Base-by-base conservation (phyloP, 2,888 invertebrate species). In the Caenorhabditis wallacei region DNA sequence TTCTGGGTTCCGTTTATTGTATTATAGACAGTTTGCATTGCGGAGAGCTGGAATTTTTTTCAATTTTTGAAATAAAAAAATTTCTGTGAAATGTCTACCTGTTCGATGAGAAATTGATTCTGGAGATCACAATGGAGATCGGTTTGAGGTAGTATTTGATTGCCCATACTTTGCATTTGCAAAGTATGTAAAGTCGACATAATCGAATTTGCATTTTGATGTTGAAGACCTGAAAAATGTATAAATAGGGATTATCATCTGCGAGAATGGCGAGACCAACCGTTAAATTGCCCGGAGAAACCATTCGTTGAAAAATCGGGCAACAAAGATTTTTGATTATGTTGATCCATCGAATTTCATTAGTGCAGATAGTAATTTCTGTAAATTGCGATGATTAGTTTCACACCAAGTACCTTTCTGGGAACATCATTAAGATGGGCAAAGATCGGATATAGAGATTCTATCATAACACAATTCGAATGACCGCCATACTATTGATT, bases 301-400 rank as follows among this genome's bases (percentile, higher is more conserved):
- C 56, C 59, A 40, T 80, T 66, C 22, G 76, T 35, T 40, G 82
- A 61, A 59, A 85, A 85, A 57, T 80, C 85, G 51, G 83, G 79
- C 43, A 85, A 51, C 40, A 84, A 54, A 30, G 81, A 78, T 54
- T 85, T 83, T 56, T 85, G 82, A 63, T 84, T 80, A 64, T 76
- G 80, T 43, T 75, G 74, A 68, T 85, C 84, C 85, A 85, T 85
- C 66, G 78, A 82, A 82, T 84, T 69, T 79, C 79, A 78, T 56
- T 64, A 43, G 79, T 59, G 56, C 54, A 35, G n/a, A n/a, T 20
- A 22, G 26, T 4, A 26, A 10, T 53, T 30, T 22, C 70, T 57
- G 57, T 30, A 70, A 70, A 43, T 70, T 26, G 26, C 13, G n/a
- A 24, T 24, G 35, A 26, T 48, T 64, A 64, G 26, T 56, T 5